Conservation (phyloP, 2,888 invertebrate species). For the Aleiodes alternator region DNA sequence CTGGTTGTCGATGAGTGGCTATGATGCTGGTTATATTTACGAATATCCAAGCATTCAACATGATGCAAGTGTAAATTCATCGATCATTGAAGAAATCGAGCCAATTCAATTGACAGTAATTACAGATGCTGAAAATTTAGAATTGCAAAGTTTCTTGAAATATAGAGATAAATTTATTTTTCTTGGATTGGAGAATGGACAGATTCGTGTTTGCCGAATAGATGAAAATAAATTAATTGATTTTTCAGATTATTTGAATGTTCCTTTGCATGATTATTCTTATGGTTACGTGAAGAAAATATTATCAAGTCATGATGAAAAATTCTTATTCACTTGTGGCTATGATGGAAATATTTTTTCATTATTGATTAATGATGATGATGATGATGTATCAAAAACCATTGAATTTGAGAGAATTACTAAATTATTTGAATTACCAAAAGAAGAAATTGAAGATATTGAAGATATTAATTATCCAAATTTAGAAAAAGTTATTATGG, state of each 20-base stretch:
- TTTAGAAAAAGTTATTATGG: slow-evolving; percentile 83
- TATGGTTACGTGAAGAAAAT: slow-evolving; percentile 83
- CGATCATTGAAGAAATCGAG: slow-evolving; percentile 73
- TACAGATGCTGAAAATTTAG: slow-evolving; percentile 77
- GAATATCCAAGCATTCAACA: slow-evolving; percentile 74
- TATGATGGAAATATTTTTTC: slow-evolving; percentile 87
- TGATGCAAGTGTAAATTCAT: slow-evolving; percentile 22
- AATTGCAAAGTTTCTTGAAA: slow-evolving; percentile 75
- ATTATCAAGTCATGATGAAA: slow-evolving; percentile 80
- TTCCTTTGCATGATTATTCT: slow-evolving; percentile 86
- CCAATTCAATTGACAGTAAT: slow-evolving; percentile 73
- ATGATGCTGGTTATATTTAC: slow-evolving; percentile 83
- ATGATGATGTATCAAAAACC: slow-evolving; percentile 12
- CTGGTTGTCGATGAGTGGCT: slow-evolving; percentile 81
- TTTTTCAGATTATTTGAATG: slow-evolving; percentile 81
- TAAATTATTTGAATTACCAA: slow-evolving; percentile 29
- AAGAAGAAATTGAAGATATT: slow-evolving; percentile 69
- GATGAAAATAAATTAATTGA: slow-evolving; percentile 77
- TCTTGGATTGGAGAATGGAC: slow-evolving; percentile 80
- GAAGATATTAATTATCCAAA: slow-evolving; percentile 73
- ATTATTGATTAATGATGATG: slow-evolving; percentile 73
- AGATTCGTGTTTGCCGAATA: slow-evolving; percentile 78
- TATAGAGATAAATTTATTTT: slow-evolving; percentile 75
- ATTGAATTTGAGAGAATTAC: not conserved
- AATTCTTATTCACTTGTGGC: slow-evolving; percentile 81